These are phyloP conservation scores for Oryzaephilus surinamensis DNA, from an alignment of 1,140 invertebrate genomes.

Conservation along the genomic window DNA sequence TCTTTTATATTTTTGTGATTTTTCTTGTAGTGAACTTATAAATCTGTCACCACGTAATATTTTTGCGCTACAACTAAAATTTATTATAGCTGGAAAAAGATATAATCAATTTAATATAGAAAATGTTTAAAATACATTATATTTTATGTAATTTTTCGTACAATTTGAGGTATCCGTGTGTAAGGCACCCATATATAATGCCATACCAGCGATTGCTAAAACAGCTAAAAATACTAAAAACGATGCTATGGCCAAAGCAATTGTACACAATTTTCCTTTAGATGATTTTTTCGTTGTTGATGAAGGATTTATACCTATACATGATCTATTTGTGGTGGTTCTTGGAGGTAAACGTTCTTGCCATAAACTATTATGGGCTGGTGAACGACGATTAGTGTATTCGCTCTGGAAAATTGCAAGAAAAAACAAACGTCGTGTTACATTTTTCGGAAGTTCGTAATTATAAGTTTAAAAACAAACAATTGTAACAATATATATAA, in stretches of 20 bases:
- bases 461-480: no score
- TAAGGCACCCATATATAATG: slow-evolving; percentile 62
- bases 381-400: no score
- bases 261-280: slow-evolving; percentile 47
- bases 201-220: slow-evolving; percentile 59
- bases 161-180: slow-evolving; percentile 40
- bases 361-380: no score
- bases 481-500: no score
- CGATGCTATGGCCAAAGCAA: slow-evolving; percentile 53
- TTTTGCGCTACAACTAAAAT: slow-evolving; percentile 56
- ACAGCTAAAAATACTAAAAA: slow-evolving; percentile 60
- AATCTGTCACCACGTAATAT: slow-evolving; percentile 57
- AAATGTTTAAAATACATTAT: no score
- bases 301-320: no score
- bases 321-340: background rate
- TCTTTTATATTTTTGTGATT: slow-evolving; percentile 47
- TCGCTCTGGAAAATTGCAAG: no score
- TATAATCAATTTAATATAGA: no score
- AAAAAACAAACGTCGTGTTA: no score
- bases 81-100: slow-evolving; percentile 50
- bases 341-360: slow-evolving; percentile 23
- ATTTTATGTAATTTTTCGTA: background rate
- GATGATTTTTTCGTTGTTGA: slow-evolving; percentile 21
- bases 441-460: no score
- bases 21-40: slow-evolving; percentile 45